Percentiles rank a stretch among this genome's conserved stretches.
phyloP scores from a whole-genome alignment of 1,140 invertebrate species.

The Apolygus lucorum region DNA sequence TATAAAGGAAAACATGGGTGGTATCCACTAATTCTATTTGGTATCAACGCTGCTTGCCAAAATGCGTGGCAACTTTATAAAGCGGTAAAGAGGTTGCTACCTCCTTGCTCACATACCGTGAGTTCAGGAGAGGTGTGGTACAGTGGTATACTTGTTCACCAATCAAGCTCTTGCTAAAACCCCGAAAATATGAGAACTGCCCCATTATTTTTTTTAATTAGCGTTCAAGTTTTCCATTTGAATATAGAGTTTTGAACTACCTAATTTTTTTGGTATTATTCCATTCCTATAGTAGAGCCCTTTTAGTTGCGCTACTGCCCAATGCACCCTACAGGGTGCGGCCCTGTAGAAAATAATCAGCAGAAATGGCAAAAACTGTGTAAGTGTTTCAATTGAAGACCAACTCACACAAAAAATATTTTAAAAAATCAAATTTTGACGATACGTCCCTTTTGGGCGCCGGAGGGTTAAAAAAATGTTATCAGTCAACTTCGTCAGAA shows the following conservation, averaged over 20 bases:
- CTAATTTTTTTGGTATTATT: neutral
- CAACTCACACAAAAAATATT: neutral
- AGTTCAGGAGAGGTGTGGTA: slow-evolving; percentile 4
- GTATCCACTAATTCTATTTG: slow-evolving; percentile 10
- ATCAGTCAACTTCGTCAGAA: too few relatives aligned
- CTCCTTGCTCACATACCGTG: neutral
- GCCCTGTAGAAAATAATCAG: neutral
- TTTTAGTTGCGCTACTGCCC: neutral
- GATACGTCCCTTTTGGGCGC: neutral
- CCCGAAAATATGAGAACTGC: neutral
- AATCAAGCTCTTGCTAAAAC: neutral
- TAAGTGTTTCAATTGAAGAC: neutral
- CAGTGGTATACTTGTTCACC: too few relatives aligned
- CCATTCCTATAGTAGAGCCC: neutral
- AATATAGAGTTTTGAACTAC: neutral
- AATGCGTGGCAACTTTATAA: slow-evolving; percentile 9
- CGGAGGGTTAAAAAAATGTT: neutral
- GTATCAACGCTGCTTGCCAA: slow-evolving; percentile 8
- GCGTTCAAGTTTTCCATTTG: neutral
- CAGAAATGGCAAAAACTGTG: neutral
- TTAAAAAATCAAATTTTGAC: neutral
- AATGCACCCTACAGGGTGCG: too few relatives aligned
- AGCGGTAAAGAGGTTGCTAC: neutral
- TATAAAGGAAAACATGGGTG: slow-evolving; percentile 17
- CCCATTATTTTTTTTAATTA: neutral